A percentile compares a stretch with the other conserved stretches of the same genome.
phyloP scores from a whole-genome alignment of 2,113 vertebrate species.

The Pluvialis apricaria region DNA sequence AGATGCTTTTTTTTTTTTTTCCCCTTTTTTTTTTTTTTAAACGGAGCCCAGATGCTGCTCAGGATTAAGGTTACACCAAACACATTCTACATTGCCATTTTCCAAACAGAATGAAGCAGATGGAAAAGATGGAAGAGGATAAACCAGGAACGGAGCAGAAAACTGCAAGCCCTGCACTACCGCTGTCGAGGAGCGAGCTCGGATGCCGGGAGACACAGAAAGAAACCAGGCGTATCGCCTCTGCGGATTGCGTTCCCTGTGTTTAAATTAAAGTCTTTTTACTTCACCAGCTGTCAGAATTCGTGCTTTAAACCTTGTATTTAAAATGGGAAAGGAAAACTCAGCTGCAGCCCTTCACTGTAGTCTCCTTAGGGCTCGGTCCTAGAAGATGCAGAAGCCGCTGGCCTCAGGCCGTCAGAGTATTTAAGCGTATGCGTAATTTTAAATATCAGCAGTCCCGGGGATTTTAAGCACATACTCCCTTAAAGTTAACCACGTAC shows the following conservation, averaged over 20 bases:
- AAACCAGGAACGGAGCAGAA: constrained; percentile 52
- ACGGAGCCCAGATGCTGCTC: constrained; percentile 63
- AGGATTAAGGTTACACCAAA: constrained; percentile 75
- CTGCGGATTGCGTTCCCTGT: neutral
- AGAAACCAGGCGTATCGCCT: neutral
- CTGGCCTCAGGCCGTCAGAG: neutral
- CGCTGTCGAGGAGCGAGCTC: neutral
- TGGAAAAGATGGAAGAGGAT: constrained; percentile 68
- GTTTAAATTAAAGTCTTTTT: neutral
- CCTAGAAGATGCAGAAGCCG: constrained; percentile 2
- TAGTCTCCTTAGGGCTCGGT: neutral
- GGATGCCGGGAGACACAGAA: constrained; percentile 7
- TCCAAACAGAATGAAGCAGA: constrained; percentile 72
- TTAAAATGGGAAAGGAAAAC: neutral
- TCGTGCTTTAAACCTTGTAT: neutral
- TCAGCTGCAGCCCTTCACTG: neutral
- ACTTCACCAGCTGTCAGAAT: constrained; percentile 11
- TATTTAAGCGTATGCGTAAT: neutral
- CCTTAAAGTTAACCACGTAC: constrained; percentile 50
- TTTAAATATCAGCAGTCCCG: constrained; percentile 24
- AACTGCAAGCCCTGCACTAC: constrained; percentile 45
- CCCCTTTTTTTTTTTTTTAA: constrained; percentile 10
- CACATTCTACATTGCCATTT: constrained; percentile 72
- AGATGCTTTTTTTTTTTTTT: neutral
- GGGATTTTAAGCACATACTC: constrained; percentile 29